Percentiles rank a stretch among this genome's conserved stretches.
phyloP scores from a whole-genome alignment of 2,113 vertebrate genomes.

The Cebus imitator region DNA sequence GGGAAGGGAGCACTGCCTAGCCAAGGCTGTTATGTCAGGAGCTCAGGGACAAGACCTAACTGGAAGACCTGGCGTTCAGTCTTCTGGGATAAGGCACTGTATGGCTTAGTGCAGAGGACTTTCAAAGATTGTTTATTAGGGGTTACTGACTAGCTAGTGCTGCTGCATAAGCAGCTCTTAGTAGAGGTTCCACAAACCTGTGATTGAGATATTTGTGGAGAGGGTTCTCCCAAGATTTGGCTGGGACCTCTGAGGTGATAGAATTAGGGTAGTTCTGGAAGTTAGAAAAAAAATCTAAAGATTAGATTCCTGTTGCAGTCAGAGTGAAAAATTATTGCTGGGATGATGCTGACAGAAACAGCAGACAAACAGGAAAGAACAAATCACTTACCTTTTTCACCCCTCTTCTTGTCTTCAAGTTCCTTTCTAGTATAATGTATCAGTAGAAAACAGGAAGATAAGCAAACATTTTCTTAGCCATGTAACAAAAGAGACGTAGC shows the following conservation, averaged over 20 bases:
- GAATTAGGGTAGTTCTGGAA: not conserved
- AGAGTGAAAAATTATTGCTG: not conserved
- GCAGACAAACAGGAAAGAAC: not conserved
- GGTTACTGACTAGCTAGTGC: not conserved
- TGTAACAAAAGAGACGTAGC: not conserved
- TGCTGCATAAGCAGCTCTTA: not conserved
- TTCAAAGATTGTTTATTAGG: not conserved
- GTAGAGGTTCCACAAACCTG: not conserved
- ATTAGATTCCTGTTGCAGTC: not conserved
- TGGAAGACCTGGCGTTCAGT: not conserved
- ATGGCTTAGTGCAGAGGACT: not conserved
- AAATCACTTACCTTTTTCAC: not conserved
- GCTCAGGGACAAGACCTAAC: not conserved
- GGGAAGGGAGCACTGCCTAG: not conserved
- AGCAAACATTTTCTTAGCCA: not conserved
- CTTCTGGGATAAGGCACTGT: not conserved
- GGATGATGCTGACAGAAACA: not conserved
- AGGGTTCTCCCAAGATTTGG: not conserved
- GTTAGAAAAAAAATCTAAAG: not conserved
- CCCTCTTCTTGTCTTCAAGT: not conserved
- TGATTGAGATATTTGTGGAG: not conserved
- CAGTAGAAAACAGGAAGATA: not conserved
- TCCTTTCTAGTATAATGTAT: not conserved
- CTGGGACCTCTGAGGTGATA: not conserved
- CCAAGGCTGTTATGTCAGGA: not conserved